Evolutionary conservation across 2,888 invertebrate genomes (phyloP), one percentile per base, ranked within the genome.

Genomic region (Xanthia togata): DNA sequence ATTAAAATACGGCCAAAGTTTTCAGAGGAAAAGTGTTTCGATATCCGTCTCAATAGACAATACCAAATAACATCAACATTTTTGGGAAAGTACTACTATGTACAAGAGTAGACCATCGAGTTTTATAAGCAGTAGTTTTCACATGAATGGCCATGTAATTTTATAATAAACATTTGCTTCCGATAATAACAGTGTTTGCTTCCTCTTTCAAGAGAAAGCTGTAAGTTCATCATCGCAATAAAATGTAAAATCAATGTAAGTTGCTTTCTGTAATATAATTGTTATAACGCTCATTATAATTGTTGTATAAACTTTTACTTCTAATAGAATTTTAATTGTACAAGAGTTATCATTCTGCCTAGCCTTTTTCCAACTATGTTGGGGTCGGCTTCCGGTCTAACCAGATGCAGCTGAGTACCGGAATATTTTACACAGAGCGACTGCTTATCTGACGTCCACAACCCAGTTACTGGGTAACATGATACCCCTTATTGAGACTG

Each of bases 201-300:
- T 44, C 63, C 35, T 67, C 35, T 23, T 44, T 8, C 14, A 14
- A 76, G 81, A 81, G 79, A 80, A 81, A 82, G 79, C 5, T 20
- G 50, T 50, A 26, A 31, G 70, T 71, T 69, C 35, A 67, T 0
- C 14, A 44, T 67, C 17, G 17, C 26, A 59, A 73, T 57, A 59
- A 67, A 68, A 47, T 67, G 65, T 70, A 41, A 76, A 76, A 76
- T 82, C 70, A 76, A 81, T 69, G 31, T 70, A 4, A 57, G 50
- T 44, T 8, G 59, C 65, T 81, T 82, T 78, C 82, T 62, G 78
- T 63, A 38, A 82, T 73, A 70, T 67, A 70, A 57, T 14, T 67
- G 31, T 69, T 60, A 76, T 64, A 31, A 82, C 53, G 17, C 23
- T 70, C n/a, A 78, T 59, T 80, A 63, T 1, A 47, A 3, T 50